Evolutionary conservation across 2,797 vertebrate genomes (phyloP).

Genomic region (Psittacula echo): DNA sequence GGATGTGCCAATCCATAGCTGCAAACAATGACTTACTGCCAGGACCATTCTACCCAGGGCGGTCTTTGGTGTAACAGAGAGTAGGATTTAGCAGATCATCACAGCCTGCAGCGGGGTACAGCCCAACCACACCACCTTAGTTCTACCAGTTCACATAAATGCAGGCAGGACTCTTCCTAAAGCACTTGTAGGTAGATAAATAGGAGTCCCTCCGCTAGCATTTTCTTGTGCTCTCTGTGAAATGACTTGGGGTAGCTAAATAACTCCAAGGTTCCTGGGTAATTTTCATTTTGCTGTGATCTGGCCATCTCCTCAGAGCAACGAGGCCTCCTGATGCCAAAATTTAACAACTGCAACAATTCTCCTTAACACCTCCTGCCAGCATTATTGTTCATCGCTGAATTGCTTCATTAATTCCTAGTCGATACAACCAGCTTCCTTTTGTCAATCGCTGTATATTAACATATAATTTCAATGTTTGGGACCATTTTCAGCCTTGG

Average conservation of each 20-base stretch:
- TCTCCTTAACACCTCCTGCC: constrained; percentile 68
- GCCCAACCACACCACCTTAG: neutral
- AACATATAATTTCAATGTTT: constrained; percentile 72
- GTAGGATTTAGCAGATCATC: neutral
- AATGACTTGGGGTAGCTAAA: neutral
- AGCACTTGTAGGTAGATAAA: neutral
- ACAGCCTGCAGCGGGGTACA: neutral
- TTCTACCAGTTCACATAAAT: fast-evolving
- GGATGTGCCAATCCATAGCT: neutral
- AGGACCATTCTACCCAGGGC: neutral
- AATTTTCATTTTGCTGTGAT: constrained; percentile 18
- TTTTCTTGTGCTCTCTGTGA: neutral
- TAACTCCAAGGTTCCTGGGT: neutral
- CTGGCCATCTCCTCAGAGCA: constrained; percentile 29
- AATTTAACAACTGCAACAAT: constrained; percentile 64
- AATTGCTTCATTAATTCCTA: constrained; percentile 72
- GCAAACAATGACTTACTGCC: fast-evolving
- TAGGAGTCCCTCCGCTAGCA: neutral
- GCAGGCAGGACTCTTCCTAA: neutral
- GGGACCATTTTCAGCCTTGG: constrained; percentile 45
- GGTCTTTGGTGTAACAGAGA: fast-evolving
- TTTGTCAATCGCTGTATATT: constrained; percentile 68
- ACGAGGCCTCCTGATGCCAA: constrained; percentile 29
- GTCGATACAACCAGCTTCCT: constrained; percentile 60
- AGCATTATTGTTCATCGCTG: constrained; percentile 57